Evolutionary conservation across 1,140 invertebrate genomes (phyloP), one percentile per base, ranked within the genome.

Genomic region (Teleopsis dalmanni): DNA sequence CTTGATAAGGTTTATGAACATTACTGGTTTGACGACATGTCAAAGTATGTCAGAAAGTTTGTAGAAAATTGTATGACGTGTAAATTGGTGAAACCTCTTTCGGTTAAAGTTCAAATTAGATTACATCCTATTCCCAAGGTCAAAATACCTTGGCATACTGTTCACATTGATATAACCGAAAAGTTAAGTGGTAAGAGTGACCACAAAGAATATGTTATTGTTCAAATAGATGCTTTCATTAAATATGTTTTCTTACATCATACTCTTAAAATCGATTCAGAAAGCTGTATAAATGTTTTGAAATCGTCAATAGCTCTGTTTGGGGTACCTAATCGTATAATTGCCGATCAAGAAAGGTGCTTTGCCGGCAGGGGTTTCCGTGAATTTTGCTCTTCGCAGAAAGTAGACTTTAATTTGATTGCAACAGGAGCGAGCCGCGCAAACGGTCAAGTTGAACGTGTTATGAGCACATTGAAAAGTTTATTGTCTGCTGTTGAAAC

Each of bases 281-380:
- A 40, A 22, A 41, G 13, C 23, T 48, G 25, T n/a, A 48, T 48
- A 11, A 42, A 18, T 27, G 13, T n/a, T 27, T 23, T 33, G 34
- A 46, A 23, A 33, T 47, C 21, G 14, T 13, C 40, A 37, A 48
- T 61, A 11, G 27, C 48, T 14, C 23, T 69, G 9, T 70, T 69
- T 45, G 59, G 55, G 13, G 37, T 58, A 0, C 60, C 58, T 19
- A 33, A 25, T 22, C 54, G 58, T 3, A 6, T 67, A 8, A 63
- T 68, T 26, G 61, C 57, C 7, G 65, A 63, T 46, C 57, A 63
- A 36, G 60, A 57, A 13, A 27, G 63, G 21, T 58, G 53, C 49
- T 70, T 69, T 42, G 58, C 64, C 3, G 52, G 47, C 27, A 47
- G 50, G 41, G 55, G 57, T 11, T 69, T 69, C 52, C 49, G 43